Percentiles rank a stretch among this genome's conserved stretches.
Evolutionary conservation across 2,888 invertebrate genomes (phyloP).

Genomic region (Drosophila demipolita): DNA sequence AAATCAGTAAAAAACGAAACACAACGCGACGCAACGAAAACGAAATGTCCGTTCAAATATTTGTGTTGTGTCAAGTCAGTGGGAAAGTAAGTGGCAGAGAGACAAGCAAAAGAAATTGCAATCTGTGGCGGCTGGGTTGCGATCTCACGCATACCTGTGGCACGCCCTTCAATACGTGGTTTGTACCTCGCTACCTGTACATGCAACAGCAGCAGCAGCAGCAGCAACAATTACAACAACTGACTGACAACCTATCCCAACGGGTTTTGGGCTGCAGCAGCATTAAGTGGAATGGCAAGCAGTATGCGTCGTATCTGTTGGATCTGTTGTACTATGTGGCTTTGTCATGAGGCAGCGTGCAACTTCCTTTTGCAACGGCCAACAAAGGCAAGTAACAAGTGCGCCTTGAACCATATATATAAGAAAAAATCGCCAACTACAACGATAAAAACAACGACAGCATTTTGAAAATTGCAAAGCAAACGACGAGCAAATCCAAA

Average conservation of each 20-base stretch:
- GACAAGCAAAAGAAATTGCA: conserved; percentile 65
- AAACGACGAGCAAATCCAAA: conserved; percentile 21
- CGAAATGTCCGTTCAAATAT: conserved; percentile 66
- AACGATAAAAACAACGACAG: conserved; percentile 16
- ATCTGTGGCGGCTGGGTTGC: conserved; percentile 47
- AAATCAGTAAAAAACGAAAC: conserved; percentile 25
- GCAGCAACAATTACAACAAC: conserved; percentile 12
- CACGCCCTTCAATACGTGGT: conserved; percentile 45
- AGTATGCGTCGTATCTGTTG: conserved; percentile 27
- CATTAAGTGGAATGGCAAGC: conserved; percentile 35
- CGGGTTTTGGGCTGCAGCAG: conserved; percentile 66
- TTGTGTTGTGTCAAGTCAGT: conserved; percentile 48
- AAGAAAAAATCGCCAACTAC: background rate
- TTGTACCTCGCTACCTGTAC: conserved; percentile 1
- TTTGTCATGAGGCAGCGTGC: conserved; percentile 45
- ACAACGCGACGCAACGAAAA: conserved; percentile 57
- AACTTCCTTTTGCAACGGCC: conserved; percentile 51
- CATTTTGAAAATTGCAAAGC: conserved; percentile 50
- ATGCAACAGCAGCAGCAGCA: conserved; percentile 15
- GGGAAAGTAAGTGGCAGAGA: conserved; percentile 62
- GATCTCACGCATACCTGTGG: conserved; percentile 62
- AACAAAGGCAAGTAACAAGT: conserved; percentile 69
- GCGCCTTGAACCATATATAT: conserved; percentile 63
- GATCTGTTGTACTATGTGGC: conserved; percentile 32
- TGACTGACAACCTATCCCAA: conserved; percentile 75